Conservation (phyloP, 2,113 vertebrate species). For the Bungarus multicinctus region DNA sequence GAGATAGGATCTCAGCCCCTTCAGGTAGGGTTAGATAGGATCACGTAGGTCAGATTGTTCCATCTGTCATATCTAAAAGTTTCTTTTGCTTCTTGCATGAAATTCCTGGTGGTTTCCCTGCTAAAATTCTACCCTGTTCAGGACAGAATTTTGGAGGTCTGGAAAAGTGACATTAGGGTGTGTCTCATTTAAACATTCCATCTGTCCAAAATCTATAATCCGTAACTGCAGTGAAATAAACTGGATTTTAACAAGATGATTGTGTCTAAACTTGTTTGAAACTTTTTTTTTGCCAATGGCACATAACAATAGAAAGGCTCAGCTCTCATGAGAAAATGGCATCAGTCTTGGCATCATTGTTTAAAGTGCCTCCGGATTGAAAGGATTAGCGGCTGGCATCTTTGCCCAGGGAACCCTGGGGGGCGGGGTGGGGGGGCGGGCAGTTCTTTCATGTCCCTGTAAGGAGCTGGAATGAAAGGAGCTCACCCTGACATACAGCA, state of each 20-base stretch:
- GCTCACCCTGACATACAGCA: too few relatives aligned
- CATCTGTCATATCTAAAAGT: neutral
- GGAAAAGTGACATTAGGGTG: neutral
- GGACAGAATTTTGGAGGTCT: neutral
- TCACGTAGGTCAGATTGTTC: neutral
- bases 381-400: neutral
- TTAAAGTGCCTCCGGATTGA: neutral
- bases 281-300: neutral
- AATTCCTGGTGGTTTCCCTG: neutral
- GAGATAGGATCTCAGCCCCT: neutral
- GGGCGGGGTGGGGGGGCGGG: too few relatives aligned
- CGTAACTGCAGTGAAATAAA: neutral
- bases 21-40: neutral
- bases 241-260: neutral
- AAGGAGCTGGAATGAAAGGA: too few relatives aligned
- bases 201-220: neutral
- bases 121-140: neutral
- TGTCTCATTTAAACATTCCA: neutral
- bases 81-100: neutral
- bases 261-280: neutral
- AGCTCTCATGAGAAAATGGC: neutral
- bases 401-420: neutral
- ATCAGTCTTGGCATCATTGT: neutral
- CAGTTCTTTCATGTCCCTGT: too few relatives aligned
- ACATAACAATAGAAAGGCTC: neutral